Base-by-base conservation (phyloP, 2,888 invertebrate species). In the Ochropleura leucogaster region DNA sequence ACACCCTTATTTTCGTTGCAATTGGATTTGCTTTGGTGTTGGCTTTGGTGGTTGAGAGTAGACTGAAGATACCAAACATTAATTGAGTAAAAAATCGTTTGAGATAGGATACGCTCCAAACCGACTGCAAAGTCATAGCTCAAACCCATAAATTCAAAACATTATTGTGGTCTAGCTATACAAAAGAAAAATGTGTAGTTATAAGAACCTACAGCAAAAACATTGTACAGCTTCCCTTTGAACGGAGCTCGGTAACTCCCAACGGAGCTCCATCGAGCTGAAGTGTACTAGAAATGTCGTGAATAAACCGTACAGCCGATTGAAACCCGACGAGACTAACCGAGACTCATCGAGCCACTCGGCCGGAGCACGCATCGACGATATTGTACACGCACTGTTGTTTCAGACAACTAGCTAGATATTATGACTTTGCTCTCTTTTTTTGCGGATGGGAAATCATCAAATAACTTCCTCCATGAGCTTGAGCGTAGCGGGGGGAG, bases 211-310 rank as follows among this genome's bases (percentile, higher is more conserved):
- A 4, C 44, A 47, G 20, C 46, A 20, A 71, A 64, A 64, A 71
- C 20, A 18, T 8, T 14, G 4, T 40, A 53, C 53, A 47, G 44
- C n/a, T 70, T 60, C 46, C 20, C 46, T 46, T 71, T 64, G n/a
- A 47, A 60, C 65, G 51, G 74, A 71, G 62, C 71, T 84, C 70
- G 42, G 16, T 5, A 59, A 40, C 63, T 57, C 65, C 72, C 68
- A n/a, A 30, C n/a, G 60, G 60, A 72, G 60, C 70, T 55, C 74
- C 74, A 78, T 83, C 73, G 70, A 75, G 68, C 62, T 80, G 72
- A 63, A 87, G 83, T 79, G 86, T 74, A 85, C 84, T 85, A 87
- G 82, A 88, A 81, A 85, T 77, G 77, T 86, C 83, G 83, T 86
- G 85, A 87, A 87, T 88, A 87, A 79, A 79, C 84, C 68, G 66